Percentiles rank a stretch among this genome's conserved stretches.
phyloP scores from a whole-genome alignment of 2,113 vertebrate genomes.

The Ciconia stormi region DNA sequence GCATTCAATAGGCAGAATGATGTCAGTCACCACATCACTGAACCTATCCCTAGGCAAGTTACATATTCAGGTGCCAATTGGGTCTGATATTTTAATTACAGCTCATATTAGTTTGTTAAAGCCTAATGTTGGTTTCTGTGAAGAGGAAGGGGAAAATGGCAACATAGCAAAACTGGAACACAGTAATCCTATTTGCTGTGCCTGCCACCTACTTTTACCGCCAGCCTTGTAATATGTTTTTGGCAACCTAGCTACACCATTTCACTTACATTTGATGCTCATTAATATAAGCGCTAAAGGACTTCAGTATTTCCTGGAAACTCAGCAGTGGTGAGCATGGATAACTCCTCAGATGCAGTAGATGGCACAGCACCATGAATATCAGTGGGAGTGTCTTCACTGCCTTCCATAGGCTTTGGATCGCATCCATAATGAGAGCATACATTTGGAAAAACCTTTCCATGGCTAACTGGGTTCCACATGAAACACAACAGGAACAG shows the following conservation, averaged over 20 bases:
- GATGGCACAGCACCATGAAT: background rate
- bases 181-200: background rate
- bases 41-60: background rate
- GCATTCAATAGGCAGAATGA: background rate
- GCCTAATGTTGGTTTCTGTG: background rate
- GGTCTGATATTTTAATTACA: slow-evolving; percentile 1
- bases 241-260: background rate
- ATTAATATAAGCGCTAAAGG: background rate
- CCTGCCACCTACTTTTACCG: background rate
- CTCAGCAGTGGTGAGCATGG: background rate
- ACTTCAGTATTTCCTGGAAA: slow-evolving; percentile 18
- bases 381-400: background rate
- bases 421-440: rapidly evolving
- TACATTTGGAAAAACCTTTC: background rate
- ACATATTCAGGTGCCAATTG: background rate
- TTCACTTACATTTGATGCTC: background rate
- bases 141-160: background rate
- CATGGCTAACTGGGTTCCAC: background rate
- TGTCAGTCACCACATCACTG: background rate
- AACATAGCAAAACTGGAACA: background rate
- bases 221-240: background rate
- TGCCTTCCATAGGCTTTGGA: background rate
- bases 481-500: background rate
- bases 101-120: background rate
- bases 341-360: background rate